Conservation (phyloP, 2,113 vertebrate species). For the Paedocypris sp. region DNA sequence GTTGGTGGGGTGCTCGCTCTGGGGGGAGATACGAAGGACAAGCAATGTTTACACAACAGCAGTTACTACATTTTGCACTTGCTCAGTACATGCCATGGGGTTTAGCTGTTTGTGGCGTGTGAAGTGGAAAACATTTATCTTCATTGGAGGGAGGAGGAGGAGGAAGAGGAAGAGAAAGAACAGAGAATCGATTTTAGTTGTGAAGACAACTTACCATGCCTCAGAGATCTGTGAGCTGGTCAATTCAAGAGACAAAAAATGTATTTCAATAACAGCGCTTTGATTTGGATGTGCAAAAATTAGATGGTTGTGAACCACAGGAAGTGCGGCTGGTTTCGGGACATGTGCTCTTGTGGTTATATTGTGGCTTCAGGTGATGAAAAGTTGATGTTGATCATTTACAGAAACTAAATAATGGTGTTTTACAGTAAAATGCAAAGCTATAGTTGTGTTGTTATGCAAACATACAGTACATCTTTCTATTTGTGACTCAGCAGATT, state of each 20-base stretch:
- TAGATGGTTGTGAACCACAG: no score
- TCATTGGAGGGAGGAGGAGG: slow-evolving; percentile 7
- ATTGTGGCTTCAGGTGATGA: no score
- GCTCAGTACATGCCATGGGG: slow-evolving; percentile 19
- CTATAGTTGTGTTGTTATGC: no score
- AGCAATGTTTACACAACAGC: slow-evolving; percentile 24
- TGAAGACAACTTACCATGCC: slow-evolving; percentile 54
- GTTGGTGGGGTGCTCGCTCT: neutral
- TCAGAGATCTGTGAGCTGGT: slow-evolving; percentile 62
- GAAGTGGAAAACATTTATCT: slow-evolving; percentile 10
- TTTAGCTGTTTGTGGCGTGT: neutral
- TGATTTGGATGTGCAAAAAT: neutral
- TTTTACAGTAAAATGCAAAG: no score
- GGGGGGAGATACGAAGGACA: neutral
- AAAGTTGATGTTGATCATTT: no score
- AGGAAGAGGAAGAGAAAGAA: neutral
- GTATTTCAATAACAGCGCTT: slow-evolving; percentile 50
- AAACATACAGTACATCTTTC: no score
- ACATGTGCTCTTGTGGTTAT: no score
- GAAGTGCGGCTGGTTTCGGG: no score
- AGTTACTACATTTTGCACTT: slow-evolving; percentile 8
- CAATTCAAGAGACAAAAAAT: slow-evolving; percentile 52
- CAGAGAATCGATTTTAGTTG: slow-evolving; percentile 9
- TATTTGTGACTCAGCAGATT: no score
- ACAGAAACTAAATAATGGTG: no score